A percentile compares a stretch with the other conserved stretches of the same genome.
Evolutionary conservation across 2,888 invertebrate genomes (phyloP).

Genomic region (Elmis aenea): DNA sequence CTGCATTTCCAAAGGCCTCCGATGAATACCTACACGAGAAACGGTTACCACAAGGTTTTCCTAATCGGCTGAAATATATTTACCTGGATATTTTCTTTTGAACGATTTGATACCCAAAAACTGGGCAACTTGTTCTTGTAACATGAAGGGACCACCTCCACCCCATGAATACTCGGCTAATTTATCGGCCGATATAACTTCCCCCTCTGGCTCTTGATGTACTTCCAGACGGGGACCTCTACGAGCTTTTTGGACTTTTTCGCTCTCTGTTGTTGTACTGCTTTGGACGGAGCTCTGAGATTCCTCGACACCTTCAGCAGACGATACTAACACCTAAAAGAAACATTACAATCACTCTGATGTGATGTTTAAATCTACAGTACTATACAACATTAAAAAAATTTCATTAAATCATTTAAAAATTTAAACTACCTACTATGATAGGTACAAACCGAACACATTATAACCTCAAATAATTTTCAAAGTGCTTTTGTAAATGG

Average conservation of each 20-base stretch:
- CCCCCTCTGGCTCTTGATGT: conserved; percentile 38
- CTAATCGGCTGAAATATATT: conserved; percentile 54
- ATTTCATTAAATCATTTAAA: conserved; percentile 1
- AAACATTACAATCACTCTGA: conserved; percentile 46
- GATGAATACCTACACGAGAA: conserved; percentile 39
- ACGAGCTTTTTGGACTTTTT: conserved; percentile 33
- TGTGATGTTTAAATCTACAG: neutral
- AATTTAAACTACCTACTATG: no score
- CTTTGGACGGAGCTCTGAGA: conserved; percentile 81
- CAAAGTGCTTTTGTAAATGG: neutral
- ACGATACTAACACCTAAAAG: conserved; percentile 21
- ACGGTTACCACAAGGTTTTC: no score
- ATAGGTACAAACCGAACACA: conserved; percentile 25
- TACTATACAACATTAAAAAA: conserved; percentile 17
- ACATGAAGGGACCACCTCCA: conserved; percentile 79
- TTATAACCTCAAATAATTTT: neutral
- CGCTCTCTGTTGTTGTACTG: conserved; percentile 63
- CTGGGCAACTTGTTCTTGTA: conserved; percentile 94
- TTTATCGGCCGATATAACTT: conserved; percentile 67
- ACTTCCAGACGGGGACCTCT: conserved; percentile 37
- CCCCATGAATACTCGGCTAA: conserved; percentile 93
- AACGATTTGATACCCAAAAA: conserved; percentile 94
- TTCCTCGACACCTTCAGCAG: conserved; percentile 54
- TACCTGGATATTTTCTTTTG: conserved; percentile 90
- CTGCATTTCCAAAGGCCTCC: conserved; percentile 82